phyloP scores from a whole-genome alignment of 2,113 vertebrate species.

The Phalacrocorax carbo region DNA sequence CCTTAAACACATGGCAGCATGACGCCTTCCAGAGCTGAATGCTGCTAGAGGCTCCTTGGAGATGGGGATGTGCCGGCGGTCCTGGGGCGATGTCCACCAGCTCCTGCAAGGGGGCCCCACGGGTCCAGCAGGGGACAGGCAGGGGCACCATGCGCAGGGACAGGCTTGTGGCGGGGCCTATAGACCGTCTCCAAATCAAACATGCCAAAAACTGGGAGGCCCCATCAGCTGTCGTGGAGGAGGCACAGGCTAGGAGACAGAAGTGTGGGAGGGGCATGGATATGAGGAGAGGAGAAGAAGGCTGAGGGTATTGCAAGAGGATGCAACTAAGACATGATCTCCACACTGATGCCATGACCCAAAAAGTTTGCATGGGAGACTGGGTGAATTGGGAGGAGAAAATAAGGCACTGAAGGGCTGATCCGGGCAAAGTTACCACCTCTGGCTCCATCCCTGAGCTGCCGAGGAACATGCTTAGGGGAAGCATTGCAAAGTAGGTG shows the following conservation, averaged over 20 bases:
- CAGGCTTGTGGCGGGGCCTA: background rate
- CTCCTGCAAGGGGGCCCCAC: accelerated
- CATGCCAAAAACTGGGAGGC: background rate
- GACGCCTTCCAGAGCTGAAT: accelerated
- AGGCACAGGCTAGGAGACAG: background rate
- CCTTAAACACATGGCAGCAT: background rate
- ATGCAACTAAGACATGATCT: background rate
- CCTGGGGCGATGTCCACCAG: background rate
- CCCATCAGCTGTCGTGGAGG: accelerated
- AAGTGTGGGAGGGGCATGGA: accelerated
- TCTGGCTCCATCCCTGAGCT: background rate
- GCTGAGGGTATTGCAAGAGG: background rate
- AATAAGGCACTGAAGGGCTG: background rate
- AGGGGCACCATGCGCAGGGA: background rate
- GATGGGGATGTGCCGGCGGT: accelerated
- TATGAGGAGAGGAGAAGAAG: background rate
- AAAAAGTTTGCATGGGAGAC: background rate
- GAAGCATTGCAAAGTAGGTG: background rate
- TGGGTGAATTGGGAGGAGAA: background rate
- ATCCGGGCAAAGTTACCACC: background rate
- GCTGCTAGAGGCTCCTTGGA: background rate
- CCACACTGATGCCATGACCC: accelerated
- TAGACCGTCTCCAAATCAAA: background rate
- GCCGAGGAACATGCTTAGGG: background rate
- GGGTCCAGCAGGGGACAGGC: background rate